These are phyloP conservation scores for Dicrurus megarhynchus DNA, from an alignment of 2,113 vertebrate genomes.

Conservation along the genomic window DNA sequence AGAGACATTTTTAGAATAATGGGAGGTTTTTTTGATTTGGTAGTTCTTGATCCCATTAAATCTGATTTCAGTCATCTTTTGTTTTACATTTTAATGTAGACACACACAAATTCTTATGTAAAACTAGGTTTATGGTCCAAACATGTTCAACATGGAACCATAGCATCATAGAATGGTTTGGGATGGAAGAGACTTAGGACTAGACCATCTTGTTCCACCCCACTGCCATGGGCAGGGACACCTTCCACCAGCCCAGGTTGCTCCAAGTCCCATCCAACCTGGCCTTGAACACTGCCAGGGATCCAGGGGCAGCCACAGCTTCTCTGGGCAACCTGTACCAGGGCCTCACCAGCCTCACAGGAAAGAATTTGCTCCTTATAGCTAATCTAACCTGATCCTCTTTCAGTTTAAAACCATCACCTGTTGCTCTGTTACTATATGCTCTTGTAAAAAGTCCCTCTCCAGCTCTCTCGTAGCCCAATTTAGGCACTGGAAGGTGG, in stretches of 20 bases:
- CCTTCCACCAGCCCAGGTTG: rapidly evolving
- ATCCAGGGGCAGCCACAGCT: neutral
- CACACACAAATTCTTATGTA: neutral
- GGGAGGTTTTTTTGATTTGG: neutral
- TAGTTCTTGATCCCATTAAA: neutral
- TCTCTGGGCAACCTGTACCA: neutral
- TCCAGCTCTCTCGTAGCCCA: neutral
- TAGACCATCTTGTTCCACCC: neutral
- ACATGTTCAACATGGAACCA: neutral
- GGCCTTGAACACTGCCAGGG: neutral
- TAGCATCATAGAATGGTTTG: neutral
- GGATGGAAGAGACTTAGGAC: neutral
- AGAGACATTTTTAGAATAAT: neutral
- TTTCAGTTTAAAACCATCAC: neutral
- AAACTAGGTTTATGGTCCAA: neutral
- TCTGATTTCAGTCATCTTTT: rapidly evolving
- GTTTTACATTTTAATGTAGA: neutral
- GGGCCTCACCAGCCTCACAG: rapidly evolving
- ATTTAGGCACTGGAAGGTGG: neutral
- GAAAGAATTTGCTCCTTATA: neutral
- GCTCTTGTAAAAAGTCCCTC: neutral
- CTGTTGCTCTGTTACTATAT: neutral
- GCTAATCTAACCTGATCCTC: neutral
- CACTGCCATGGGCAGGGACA: neutral
- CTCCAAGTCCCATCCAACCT: neutral